phyloP scores from a whole-genome alignment of 2,888 invertebrate genomes.

The Heliconius erato region DNA sequence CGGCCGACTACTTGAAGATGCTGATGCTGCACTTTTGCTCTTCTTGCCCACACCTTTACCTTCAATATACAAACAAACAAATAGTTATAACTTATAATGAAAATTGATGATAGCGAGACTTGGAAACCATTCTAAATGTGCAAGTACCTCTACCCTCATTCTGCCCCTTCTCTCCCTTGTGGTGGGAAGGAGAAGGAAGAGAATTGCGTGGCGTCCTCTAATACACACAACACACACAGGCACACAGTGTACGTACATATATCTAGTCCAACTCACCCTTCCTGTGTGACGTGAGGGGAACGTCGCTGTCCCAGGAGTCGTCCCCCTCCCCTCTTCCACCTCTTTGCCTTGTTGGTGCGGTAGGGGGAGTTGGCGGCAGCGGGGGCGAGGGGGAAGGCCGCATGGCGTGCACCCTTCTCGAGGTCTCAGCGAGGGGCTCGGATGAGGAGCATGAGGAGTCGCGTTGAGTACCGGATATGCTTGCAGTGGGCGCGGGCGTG shows the following conservation, averaged over 20 bases:
- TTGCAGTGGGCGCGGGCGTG: neutral
- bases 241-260: neutral
- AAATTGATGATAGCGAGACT: neutral
- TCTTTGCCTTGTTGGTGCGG: neutral
- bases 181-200: too few species aligned
- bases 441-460: constrained; percentile 59
- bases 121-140: neutral
- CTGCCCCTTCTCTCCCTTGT: too few species aligned
- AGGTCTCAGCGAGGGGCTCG: constrained; percentile 68
- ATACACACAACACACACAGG: too few species aligned
- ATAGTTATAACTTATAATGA: neutral
- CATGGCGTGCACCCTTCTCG: constrained; percentile 62
- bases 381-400: constrained; percentile 41
- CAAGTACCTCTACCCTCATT: too few species aligned
- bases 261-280: constrained; percentile 60
- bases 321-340: neutral
- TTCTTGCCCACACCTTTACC: constrained; percentile 82
- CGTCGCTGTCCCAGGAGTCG: constrained; percentile 77
- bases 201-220: too few species aligned
- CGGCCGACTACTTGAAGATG: constrained; percentile 56
- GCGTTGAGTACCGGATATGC: constrained; percentile 36
- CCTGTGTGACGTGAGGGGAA: constrained; percentile 67
- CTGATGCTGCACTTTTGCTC: constrained; percentile 67
- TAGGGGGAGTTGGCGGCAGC: neutral
- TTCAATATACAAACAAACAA: constrained; percentile 51